Percentiles rank a stretch among this genome's conserved stretches.
Conservation (phyloP, 2,888 invertebrate genomes). For the Mesorhabditis spiculigera region DNA sequence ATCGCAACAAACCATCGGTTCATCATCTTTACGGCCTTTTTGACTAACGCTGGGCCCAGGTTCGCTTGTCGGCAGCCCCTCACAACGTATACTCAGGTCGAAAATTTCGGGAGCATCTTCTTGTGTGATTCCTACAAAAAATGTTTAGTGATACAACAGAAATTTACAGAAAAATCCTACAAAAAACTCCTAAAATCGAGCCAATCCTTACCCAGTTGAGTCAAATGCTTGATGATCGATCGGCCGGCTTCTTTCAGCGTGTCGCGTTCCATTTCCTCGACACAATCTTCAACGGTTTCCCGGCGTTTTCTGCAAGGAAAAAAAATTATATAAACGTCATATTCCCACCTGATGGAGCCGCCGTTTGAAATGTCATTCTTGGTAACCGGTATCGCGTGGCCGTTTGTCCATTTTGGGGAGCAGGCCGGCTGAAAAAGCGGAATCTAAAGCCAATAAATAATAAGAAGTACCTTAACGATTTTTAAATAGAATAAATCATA, state of each 20-base stretch:
- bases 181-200: neutral
- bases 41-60: neutral
- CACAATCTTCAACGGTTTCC: neutral
- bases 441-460: no score
- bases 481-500: neutral
- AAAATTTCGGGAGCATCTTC: neutral
- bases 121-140: neutral
- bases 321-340: neutral
- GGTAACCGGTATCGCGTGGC: neutral
- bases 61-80: neutral
- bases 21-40: conserved; percentile 4
- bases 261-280: neutral
- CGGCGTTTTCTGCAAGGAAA: neutral
- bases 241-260: neutral
- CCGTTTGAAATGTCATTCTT: neutral
- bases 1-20: neutral
- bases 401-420: neutral
- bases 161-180: no score
- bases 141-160: no score
- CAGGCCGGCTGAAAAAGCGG: neutral
- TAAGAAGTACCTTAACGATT: no score
- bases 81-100: neutral
- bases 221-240: neutral
- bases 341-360: neutral
- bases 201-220: neutral